Evolutionary conservation across 2,888 invertebrate species (phyloP), one percentile per base, ranked within the genome.

Genomic region (Stramonita haemastoma): DNA sequence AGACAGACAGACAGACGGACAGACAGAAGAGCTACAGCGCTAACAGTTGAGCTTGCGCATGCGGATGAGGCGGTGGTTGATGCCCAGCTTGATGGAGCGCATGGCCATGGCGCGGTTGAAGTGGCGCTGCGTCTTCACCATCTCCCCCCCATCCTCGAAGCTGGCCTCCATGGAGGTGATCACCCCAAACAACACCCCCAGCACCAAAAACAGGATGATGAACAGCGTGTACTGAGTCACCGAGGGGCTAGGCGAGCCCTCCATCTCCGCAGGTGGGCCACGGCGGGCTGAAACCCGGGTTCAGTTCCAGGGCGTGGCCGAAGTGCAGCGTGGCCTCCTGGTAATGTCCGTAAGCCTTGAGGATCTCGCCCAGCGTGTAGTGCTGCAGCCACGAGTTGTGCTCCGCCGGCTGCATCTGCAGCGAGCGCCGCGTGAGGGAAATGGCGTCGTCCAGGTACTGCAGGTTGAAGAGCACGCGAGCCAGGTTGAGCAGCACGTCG

Each of bases 391-490:
- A 98, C 2, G 98, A 98, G 95, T 97, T 98, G 94, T 98, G 97
- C 95, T 98, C 98, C 0, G 98, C 97, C 57, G 98, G 97, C 95
- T 98, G 98, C 90, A 98, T 97, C 94, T 98, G 98, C 79, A 98
- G 96, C 26, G 98, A 98, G 88, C 98, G 97, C 93, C 98, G 97
- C 88, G 98, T 98, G 94, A 98, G 97, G 95, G 98, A 98, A 93
- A 98, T 98, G 81, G 98, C 98, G 96, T 98, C 98, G 96, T 98
- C 98, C 92, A 98, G 96, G 96, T 98, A 98, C 95, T 98, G 98
- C 90, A 98, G 97, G 92, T 98, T 98, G 96, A 98, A 98, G 88
- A 98, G 96, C 46, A 98, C 98, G 92, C 98, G 97, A 26, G 98
- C 98, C 92, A 98, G 97, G 96, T 98, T 98, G 91, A 98, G 96